Base-by-base conservation (phyloP, 2,113 vertebrate genomes). In the Pterocles burchelli region DNA sequence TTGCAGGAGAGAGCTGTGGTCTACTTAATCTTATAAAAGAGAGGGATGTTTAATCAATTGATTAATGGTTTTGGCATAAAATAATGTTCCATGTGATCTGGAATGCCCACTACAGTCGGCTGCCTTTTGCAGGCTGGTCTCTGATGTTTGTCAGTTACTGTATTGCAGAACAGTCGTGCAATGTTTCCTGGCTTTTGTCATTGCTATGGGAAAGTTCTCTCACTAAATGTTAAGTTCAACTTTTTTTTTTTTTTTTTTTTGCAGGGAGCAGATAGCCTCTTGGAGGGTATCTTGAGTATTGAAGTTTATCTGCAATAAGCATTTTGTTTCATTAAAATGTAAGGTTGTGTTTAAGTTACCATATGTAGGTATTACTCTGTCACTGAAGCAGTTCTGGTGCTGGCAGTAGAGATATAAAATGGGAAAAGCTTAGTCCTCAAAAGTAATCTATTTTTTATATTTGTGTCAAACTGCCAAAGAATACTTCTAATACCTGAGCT, bases 381-480 rank as follows among this genome's bases (percentile, higher is more conserved):
- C 52, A 65, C 68, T 83, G 63, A 96, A 95, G 61, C 70, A 51
- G 59, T 90, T 96, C 77, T 62, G n/a, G 65, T 95, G 78, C 67
- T 95, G 85, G 49, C 72, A 78, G 88, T 89, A 78, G 68, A 84
- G 65, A 59, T 31, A 41, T 3, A 67, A 93, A 86, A 63, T 54
- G 63, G 26, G 46, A 80, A 76, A 59, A 89, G 31, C 25, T 85
- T 88, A 78, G 22, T 85, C 51, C 63, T 80, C 61, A 68, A 46
- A 80, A 90, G 28, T 62, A 63, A 63, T 65, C 65, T 95, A 63
- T 92, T 95, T 96, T 96, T 95, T 89, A 55, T 90, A 85, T 81
- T 93, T 89, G 51, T 57, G 67, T 85, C 46, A 66, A 62, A 80
- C 76, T 96, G 93, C 96, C 93, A 97, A 97, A 96, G 95, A 97